Percentiles rank a stretch among this genome's conserved stretches.
These are phyloP conservation scores for Caenorhabditis angaria DNA, from an alignment of 2,888 invertebrate species.

Conservation along the genomic window DNA sequence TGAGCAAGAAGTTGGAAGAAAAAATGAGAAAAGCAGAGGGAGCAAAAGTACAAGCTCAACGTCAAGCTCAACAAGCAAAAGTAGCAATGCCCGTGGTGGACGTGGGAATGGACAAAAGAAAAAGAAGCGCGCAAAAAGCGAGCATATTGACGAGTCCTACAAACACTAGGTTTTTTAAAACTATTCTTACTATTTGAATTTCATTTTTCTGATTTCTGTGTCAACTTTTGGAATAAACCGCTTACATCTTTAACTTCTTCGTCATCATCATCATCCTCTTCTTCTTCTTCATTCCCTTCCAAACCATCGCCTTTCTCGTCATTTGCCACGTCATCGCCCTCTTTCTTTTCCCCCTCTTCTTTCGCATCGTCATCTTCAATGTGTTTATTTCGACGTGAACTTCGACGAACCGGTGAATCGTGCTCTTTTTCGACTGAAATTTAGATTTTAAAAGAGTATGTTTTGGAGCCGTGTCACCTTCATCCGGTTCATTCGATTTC, in stretches of 20 bases:
- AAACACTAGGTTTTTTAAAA: too few relatives aligned
- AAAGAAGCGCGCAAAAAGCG: too few relatives aligned
- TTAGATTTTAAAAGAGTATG: too few relatives aligned
- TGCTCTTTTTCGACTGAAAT: slow-evolving; percentile 12
- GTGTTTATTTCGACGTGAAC: slow-evolving; percentile 6
- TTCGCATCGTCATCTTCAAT: slow-evolving; percentile 15
- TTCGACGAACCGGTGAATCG: slow-evolving; percentile 22
- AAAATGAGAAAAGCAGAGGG: too few relatives aligned
- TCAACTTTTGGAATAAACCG: slow-evolving; percentile 1
- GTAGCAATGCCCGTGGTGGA: too few relatives aligned
- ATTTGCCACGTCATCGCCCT: slow-evolving; percentile 1
- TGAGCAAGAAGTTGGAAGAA: too few relatives aligned
- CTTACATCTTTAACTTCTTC: slow-evolving; percentile 20
- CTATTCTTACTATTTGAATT: slow-evolving; percentile 15
- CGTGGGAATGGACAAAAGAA: too few relatives aligned
- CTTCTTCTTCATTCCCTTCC: slow-evolving; percentile 12
- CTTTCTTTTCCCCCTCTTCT: slow-evolving; percentile 7
- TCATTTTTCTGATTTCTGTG: slow-evolving; percentile 18
- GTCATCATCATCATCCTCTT: slow-evolving; percentile 17
- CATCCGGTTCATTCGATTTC: slow-evolving; percentile 7
- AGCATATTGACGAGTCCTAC: too few relatives aligned
- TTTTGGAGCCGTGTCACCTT: not conserved
- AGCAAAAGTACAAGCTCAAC: too few relatives aligned
- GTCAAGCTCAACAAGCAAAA: too few relatives aligned
- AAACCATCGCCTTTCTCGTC: slow-evolving; percentile 2